Evolutionary conservation across 2,797 vertebrate species (phyloP), one percentile per base, ranked within the genome.

Genomic region (Falco berigora): DNA sequence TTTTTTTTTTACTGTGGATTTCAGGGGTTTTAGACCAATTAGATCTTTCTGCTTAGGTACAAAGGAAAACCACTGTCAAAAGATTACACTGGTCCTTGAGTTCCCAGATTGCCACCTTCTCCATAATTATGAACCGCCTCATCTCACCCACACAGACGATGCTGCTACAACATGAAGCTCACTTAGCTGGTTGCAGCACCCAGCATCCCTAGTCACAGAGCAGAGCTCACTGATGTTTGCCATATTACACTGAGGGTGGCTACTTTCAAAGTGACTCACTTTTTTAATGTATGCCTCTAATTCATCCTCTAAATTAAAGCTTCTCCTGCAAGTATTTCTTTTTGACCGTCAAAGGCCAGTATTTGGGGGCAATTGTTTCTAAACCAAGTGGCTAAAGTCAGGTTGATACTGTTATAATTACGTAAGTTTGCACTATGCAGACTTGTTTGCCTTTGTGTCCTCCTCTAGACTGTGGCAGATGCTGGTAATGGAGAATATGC

Each of bases 281-380:
- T 89, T 87, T 73, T 72, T 24, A 82, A 87, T 95, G 74, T 80
- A 64, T 12, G 8, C 25, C 10, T 77, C 47, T 79, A 71, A 89
- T 89, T 93, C 92, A 49, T 47, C 59, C 19, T 61, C 74, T 69
- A 94, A 96, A 91, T 89, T 72, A 89, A 89, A 90, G 59, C 7
- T 75, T 79, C 6, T 88, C 80, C 59, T 16, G 0, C 5, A 63
- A 91, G 75, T 76, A 74, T 89, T 89, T 87, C 18, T 79, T 46
- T 66, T 85, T 62, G 47, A 8, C 47, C 49, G 63, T 49, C 77
- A 71, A 84, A 93, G 71, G n/a, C 59, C n/a, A 81, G 12, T 61
- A 63, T 82, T 69, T 74, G 40, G 22, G 50, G 56, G 58, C 34
- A 82, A 79, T 46, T 93, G 12, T 89, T 94, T 85, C 56, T 59